phyloP scores from a whole-genome alignment of 2,797 vertebrate species.

The Lerista edwardsae region DNA sequence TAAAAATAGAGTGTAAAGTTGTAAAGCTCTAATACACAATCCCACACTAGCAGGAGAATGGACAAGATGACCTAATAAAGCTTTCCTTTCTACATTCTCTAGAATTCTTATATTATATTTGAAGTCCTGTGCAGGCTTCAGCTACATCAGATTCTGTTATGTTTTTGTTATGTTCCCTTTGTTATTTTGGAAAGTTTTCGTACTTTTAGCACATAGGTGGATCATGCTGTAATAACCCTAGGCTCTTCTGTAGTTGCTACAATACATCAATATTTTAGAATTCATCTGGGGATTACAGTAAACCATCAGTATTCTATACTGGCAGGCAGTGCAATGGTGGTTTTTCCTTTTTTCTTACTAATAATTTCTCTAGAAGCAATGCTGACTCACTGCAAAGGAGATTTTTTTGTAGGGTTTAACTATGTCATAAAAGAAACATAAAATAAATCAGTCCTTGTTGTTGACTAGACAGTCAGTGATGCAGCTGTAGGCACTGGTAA shows the following conservation, averaged over 20 bases:
- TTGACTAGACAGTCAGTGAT: slow-evolving; percentile 44
- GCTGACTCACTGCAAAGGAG: slow-evolving; percentile 56
- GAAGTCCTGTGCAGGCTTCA: slow-evolving; percentile 32
- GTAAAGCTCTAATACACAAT: slow-evolving; percentile 64
- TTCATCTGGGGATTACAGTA: slow-evolving; percentile 35
- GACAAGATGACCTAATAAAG: slow-evolving; percentile 57
- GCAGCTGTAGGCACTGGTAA: slow-evolving; percentile 30
- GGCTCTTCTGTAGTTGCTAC: slow-evolving; percentile 49
- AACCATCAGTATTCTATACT: slow-evolving; percentile 42
- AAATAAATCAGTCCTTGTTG: slow-evolving; percentile 57
- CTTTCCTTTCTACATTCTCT: slow-evolving; percentile 63
- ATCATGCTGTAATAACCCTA: slow-evolving; percentile 43
- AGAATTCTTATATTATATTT: slow-evolving; percentile 41
- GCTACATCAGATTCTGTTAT: slow-evolving; percentile 9
- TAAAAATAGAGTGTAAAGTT: slow-evolving; percentile 64
- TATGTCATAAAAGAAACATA: slow-evolving; percentile 32
- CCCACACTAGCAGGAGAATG: slow-evolving; percentile 49
- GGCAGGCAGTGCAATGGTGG: slow-evolving; percentile 41
- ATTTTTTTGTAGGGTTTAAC: slow-evolving; percentile 54
- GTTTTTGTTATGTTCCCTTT: not conserved
- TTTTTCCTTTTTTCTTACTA: slow-evolving; percentile 36
- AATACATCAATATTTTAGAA: slow-evolving; percentile 39
- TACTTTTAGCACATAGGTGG: slow-evolving; percentile 28
- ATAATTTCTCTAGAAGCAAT: slow-evolving; percentile 56
- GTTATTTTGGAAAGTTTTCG: slow-evolving; percentile 30